Evolutionary conservation across 2,888 invertebrate species (phyloP).

Genomic region (Anticlea derivata): DNA sequence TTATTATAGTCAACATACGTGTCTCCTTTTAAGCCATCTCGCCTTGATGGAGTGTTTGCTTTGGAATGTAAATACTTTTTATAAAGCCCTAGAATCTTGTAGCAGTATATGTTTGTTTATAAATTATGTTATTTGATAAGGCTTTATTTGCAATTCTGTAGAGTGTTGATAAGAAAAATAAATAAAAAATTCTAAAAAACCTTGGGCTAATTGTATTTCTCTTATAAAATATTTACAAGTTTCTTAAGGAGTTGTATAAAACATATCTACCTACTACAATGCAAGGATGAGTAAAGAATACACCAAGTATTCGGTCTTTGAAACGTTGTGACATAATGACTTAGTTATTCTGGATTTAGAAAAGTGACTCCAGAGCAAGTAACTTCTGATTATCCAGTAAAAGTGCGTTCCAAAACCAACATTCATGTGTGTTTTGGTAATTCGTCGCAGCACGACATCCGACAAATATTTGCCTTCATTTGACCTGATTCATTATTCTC

Average conservation of each 20-base stretch:
- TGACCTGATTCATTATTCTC: slow-evolving; percentile 54
- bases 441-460: slow-evolving; percentile 49
- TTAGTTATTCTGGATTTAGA: slow-evolving; percentile 1
- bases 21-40: neutral
- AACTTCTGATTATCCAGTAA: slow-evolving; percentile 37
- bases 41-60: slow-evolving; percentile 1
- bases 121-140: slow-evolving; percentile 6
- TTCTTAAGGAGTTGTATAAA: neutral
- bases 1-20: neutral
- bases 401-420: slow-evolving; percentile 39
- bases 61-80: slow-evolving; percentile 4
- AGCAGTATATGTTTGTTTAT: slow-evolving; percentile 2
- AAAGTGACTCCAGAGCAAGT: slow-evolving; percentile 19
- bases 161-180: slow-evolving; percentile 16
- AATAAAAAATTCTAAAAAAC: slow-evolving; percentile 1
- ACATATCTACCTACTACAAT: neutral
- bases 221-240: neutral
- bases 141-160: slow-evolving; percentile 14
- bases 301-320: neutral
- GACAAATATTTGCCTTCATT: slow-evolving; percentile 56
- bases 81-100: slow-evolving; percentile 1
- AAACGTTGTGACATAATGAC: neutral
- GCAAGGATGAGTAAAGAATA: neutral
- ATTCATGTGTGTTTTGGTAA: slow-evolving; percentile 40
- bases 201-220: slow-evolving; percentile 14